These are phyloP conservation scores for Tromatobia lineatoria DNA, from an alignment of 2,888 invertebrate genomes.

Conservation along the genomic window DNA sequence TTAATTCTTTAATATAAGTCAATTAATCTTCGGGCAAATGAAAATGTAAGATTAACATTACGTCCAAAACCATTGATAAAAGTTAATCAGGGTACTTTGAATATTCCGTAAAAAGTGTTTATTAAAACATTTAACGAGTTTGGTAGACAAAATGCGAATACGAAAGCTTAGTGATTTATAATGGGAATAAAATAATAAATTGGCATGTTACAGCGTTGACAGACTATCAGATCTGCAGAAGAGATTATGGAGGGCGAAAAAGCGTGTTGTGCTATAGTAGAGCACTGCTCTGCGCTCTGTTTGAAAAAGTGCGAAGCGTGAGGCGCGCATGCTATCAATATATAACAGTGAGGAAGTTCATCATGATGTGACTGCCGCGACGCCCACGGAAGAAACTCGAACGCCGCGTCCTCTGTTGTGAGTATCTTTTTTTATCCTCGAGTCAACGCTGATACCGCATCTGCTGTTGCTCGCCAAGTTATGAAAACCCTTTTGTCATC, in stretches of 20 bases:
- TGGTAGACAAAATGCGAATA: background rate
- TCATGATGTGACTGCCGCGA: background rate
- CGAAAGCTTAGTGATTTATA: background rate
- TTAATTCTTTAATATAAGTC: background rate
- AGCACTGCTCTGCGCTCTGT: background rate
- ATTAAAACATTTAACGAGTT: background rate
- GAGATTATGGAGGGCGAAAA: background rate
- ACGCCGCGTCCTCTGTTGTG: background rate
- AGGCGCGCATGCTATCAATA: background rate
- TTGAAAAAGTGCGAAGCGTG: background rate
- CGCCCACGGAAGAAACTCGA: constrained; percentile 9
- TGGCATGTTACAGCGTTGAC: too few species aligned
- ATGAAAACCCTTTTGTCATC: background rate
- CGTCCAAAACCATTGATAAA: too few species aligned
- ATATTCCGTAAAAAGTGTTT: background rate
- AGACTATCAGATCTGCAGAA: background rate
- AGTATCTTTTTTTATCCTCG: background rate
- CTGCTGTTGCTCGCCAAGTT: background rate
- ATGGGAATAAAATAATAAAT: too few species aligned
- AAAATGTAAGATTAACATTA: too few species aligned
- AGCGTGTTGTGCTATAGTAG: background rate
- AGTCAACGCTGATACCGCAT: background rate
- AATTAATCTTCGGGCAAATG: too few species aligned
- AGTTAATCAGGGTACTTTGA: too few species aligned
- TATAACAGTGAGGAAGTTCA: background rate